Percentiles rank a stretch among this genome's conserved stretches.
These are phyloP conservation scores for Tineola bisselliella DNA, from an alignment of 2,888 invertebrate genomes.

Conservation along the genomic window DNA sequence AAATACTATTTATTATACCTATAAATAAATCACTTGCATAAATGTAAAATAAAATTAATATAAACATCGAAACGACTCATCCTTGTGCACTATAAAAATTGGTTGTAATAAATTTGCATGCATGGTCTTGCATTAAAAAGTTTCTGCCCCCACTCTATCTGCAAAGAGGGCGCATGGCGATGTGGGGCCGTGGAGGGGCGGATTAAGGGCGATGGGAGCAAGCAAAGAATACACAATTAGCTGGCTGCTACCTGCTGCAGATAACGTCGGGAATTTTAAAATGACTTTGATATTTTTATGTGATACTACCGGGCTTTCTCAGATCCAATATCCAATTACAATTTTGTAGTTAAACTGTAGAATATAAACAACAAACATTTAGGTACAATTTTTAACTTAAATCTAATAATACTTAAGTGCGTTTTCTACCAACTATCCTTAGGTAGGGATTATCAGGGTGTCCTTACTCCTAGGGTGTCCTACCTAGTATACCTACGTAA, in stretches of 20 bases:
- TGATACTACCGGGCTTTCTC: conserved; percentile 53
- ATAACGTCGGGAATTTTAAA: conserved; percentile 57
- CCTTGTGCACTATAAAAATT: neutral
- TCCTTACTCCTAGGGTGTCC: no score
- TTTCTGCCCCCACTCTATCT: conserved; percentile 36
- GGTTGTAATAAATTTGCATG: neutral
- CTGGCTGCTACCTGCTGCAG: conserved; percentile 61
- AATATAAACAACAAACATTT: no score
- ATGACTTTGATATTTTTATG: conserved; percentile 38
- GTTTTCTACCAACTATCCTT: no score
- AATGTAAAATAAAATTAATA: neutral
- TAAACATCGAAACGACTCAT: neutral
- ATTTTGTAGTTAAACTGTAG: no score
- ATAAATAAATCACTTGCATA: neutral
- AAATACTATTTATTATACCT: no score
- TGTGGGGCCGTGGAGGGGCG: conserved; percentile 38
- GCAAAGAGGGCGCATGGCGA: neutral
- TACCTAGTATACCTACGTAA: no score
- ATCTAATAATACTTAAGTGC: no score
- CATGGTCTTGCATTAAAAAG: conserved; percentile 39
- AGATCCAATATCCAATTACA: conserved; percentile 44
- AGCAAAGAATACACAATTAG: conserved; percentile 69
- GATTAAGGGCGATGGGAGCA: conserved; percentile 62
- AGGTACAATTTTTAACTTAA: no score
- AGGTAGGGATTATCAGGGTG: no score